These are phyloP conservation scores for Clavelina lepadiformis DNA, from an alignment of 23 tunicate species.

Conservation along the genomic window DNA sequence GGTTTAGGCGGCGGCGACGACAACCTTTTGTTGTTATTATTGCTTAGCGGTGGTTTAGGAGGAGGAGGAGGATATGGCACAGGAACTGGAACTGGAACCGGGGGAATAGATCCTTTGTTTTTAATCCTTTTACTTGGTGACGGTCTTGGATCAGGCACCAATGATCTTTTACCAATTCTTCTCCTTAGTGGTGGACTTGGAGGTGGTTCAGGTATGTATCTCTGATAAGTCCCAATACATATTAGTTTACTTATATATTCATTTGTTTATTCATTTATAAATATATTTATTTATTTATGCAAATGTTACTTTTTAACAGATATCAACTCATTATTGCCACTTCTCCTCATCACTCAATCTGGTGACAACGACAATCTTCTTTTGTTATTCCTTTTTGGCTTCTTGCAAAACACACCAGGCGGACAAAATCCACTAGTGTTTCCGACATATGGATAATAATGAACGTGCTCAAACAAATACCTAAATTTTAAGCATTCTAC, in stretches of 20 bases:
- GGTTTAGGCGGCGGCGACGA: too few relatives aligned
- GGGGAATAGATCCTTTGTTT: conserved; percentile 4
- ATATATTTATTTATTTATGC: too few relatives aligned
- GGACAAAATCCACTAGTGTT: too few relatives aligned
- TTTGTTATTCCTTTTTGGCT: conserved; percentile 12
- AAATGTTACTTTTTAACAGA: too few relatives aligned
- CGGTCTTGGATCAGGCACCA: conserved; percentile 4
- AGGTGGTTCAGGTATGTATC: conserved; percentile 2
- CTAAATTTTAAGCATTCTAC: too few relatives aligned
- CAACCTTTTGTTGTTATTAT: conserved; percentile 2
- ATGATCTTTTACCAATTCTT: not conserved
- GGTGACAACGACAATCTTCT: conserved; percentile 7
- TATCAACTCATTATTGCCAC: not conserved
- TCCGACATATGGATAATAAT: too few relatives aligned
- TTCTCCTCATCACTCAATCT: conserved; percentile 13
- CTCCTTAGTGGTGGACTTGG: not conserved
- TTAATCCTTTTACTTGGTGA: too few relatives aligned
- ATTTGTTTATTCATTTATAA: too few relatives aligned
- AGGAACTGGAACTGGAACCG: not conserved
- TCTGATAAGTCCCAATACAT: too few relatives aligned
- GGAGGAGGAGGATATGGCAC: conserved; percentile 4
- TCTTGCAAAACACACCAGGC: too few relatives aligned
- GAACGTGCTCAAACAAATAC: too few relatives aligned
- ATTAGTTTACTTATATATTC: too few relatives aligned
- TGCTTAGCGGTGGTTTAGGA: conserved; percentile 19